Evolutionary conservation across 1,140 invertebrate species (phyloP), one percentile per base, ranked within the genome.

Genomic region (Metopolophium dirhodum): DNA sequence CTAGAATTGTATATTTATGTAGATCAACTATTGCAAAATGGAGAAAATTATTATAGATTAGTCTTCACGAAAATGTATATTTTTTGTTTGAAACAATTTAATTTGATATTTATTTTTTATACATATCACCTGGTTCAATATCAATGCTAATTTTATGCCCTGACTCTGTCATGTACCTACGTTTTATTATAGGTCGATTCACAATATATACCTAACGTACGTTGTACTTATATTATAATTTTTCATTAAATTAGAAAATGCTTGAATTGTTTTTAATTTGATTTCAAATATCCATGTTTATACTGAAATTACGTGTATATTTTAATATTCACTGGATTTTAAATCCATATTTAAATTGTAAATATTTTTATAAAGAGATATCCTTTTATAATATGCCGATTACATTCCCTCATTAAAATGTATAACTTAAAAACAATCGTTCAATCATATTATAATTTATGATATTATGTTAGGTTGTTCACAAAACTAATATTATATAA

Each of bases 121-220:
- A n/a, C 61, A 54, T 77, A n/a, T 77, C 61, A n/a, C 14, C 18
- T 77, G 23, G 23, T 86, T 86, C 9, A 86, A 86, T 86, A 86
- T 86, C 41, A 86, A 86, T 86, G 37, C 83, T 86, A 86, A 86
- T 86, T 86, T 45, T 86, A 86, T 86, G 26, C 30, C 37, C 11
- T 45, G 11, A 26, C 3, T 26, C 83, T 41, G 1, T 45, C 23
- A 0, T 86, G 37, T 86, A 86, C 8, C 22, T 83, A 41, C 35
- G 7, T 83, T 37, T 77, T 77, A n/a, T 20, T 77, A 77, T n/a
- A n/a, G 6, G 4, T 6, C 3, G 18, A n/a, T 77, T n/a, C n/a
- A 54, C 20, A 54, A 54, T 54, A n/a, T n/a, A n/a, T 77, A 77
- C 0, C 30, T 77, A 18, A 41, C 41, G 41, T 41, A 41, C 41